Base-by-base conservation (phyloP, 2,113 vertebrate genomes). In the Oxyura jamaicensis region DNA sequence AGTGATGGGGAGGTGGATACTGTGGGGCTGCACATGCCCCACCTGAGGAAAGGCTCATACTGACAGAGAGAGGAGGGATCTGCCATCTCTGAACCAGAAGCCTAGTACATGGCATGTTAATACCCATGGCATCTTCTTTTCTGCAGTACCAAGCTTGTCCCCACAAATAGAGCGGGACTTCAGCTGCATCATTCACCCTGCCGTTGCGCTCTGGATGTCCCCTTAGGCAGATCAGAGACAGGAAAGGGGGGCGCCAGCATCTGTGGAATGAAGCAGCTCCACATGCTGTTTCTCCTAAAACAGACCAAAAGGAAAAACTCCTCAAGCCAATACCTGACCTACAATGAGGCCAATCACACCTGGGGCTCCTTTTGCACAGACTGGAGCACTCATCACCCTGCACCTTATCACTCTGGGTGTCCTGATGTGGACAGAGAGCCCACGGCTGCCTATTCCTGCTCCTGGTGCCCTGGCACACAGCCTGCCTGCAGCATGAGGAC, bases 271-370 rank as follows among this genome's bases (percentile, higher is more conserved):
- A 91, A 95, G 53, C 8, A 94, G 55, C 73, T 92, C 93, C 81
- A 85, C 88, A 91, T 92, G 81, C 87, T 94, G 68, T 72, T 82
- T 97, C 92, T 96, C 91, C 93, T 97, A 95, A 89, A 97, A 96
- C 90, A 91, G 67, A 95, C 63, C 71, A 59, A 97, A 93, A 96
- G 96, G 96, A 97, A 93, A 96, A 91, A 60, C 81, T 96, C 95
- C 96, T 94, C 94, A 93, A 97, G 93, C 91, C 96, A 97, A 68
- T 93, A 91, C 73, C 93, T 85, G 87, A 93, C 95, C 86, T 97
- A 60, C 94, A 96, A 97, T 95, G 94, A 94, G 93, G 97, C 91
- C 79, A 94, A 91, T 95, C 92, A 95, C 66, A 96, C 95, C 73
- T 71, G 36, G 92, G 96, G 10, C n/a, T 97, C 62, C 91, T 75